phyloP scores from a whole-genome alignment of 2,888 invertebrate genomes.

The Saturnia pavonia region DNA sequence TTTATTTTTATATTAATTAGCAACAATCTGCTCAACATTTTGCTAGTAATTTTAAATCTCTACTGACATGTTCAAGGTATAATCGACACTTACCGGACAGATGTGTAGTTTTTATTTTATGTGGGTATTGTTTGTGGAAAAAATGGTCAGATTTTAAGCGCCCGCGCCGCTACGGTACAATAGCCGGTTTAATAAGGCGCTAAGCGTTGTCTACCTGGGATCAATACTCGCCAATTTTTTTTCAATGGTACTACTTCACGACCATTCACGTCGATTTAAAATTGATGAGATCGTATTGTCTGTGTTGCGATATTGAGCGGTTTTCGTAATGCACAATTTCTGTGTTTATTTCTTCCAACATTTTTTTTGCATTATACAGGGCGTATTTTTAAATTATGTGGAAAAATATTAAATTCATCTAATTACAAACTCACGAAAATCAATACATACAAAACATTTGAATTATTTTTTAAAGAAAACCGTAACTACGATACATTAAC shows the following conservation, averaged over 20 bases:
- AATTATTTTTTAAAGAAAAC: no score
- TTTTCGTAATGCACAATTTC: conserved; percentile 42
- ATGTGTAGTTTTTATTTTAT: conserved; percentile 49
- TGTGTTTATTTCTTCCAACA: conserved; percentile 34
- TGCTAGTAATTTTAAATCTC: conserved; percentile 19
- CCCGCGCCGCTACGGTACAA: conserved; percentile 61
- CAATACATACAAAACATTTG: no score
- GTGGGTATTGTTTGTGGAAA: conserved; percentile 43
- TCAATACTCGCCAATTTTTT: conserved; percentile 60
- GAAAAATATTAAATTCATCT: not conserved
- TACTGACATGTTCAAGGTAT: conserved; percentile 33
- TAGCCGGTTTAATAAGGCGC: conserved; percentile 62
- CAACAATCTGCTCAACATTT: conserved; percentile 11
- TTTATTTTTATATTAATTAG: conserved; percentile 16
- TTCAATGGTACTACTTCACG: conserved; percentile 33
- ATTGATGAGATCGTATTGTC: conserved; percentile 69
- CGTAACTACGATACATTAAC: no score
- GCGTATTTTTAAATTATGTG: conserved; percentile 7
- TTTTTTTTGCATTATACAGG: conserved; percentile 37
- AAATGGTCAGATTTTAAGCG: conserved; percentile 63
- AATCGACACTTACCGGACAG: conserved; percentile 34
- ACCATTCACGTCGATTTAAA: conserved; percentile 50
- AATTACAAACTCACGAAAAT: not conserved
- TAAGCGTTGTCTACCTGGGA: conserved; percentile 66
- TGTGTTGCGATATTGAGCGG: conserved; percentile 53